These are phyloP conservation scores for Halcyon smyrnensis DNA, from an alignment of 2,797 vertebrate genomes.

Conservation along the genomic window DNA sequence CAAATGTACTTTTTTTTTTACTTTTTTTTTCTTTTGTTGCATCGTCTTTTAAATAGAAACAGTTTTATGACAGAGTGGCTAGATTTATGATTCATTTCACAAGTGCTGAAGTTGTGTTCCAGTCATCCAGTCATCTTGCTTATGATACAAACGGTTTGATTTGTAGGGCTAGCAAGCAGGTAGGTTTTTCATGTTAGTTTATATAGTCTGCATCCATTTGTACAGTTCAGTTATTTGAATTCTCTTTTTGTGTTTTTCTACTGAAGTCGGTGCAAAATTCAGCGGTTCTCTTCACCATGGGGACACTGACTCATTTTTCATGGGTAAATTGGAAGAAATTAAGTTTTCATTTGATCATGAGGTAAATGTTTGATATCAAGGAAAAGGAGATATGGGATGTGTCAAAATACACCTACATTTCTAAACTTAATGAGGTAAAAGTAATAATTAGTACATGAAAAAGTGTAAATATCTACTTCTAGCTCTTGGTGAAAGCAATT, in stretches of 20 bases:
- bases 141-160: background rate
- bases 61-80: background rate
- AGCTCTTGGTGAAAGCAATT: background rate
- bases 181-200: background rate
- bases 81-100: constrained; percentile 10
- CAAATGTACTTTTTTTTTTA: background rate
- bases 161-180: constrained; percentile 1
- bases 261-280: background rate
- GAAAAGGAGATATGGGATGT: background rate
- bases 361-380: background rate
- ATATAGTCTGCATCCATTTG: background rate
- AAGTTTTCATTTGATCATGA: background rate
- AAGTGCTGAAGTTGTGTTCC: constrained; percentile 2
- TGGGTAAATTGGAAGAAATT: background rate
- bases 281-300: background rate
- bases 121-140: background rate
- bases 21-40: background rate
- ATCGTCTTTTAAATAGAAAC: background rate
- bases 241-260: background rate
- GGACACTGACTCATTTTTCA: background rate
- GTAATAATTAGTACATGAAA: background rate
- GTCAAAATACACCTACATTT: background rate
- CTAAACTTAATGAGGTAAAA: background rate
- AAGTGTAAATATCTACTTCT: background rate
- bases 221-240: background rate